These are phyloP conservation scores for Taenioides sp. DNA, from an alignment of 2,797 vertebrate genomes.

Conservation along the genomic window DNA sequence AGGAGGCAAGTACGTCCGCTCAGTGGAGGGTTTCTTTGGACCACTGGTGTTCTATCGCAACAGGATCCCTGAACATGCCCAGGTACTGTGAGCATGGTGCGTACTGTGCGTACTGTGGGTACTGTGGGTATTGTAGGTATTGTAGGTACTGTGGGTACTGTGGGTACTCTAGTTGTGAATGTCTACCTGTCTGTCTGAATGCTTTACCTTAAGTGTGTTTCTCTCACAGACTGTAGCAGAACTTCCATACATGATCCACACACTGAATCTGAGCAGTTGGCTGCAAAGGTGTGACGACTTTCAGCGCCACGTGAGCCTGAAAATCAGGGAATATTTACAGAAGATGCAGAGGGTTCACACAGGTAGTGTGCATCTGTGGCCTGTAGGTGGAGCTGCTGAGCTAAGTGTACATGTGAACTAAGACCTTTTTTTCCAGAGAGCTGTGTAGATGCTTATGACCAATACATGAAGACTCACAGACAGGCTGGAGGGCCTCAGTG, in stretches of 20 bases:
- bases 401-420: neutral
- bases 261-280: slow-evolving; percentile 73
- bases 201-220: neutral
- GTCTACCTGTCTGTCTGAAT: neutral
- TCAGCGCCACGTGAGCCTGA: slow-evolving; percentile 54
- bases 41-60: slow-evolving; percentile 74
- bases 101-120: too few species aligned
- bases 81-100: slow-evolving; percentile 51
- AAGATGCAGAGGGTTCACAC: slow-evolving; percentile 25
- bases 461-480: slow-evolving; percentile 38
- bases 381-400: slow-evolving; percentile 54
- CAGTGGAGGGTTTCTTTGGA: slow-evolving; percentile 78
- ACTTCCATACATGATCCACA: slow-evolving; percentile 62
- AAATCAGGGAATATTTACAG: slow-evolving; percentile 48
- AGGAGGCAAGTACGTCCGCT: slow-evolving; percentile 70
- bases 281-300: slow-evolving; percentile 68
- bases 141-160: too few species aligned
- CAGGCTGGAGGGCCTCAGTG: slow-evolving; percentile 39
- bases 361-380: slow-evolving; percentile 54
- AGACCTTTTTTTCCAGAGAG: slow-evolving; percentile 48
- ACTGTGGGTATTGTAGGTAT: neutral
- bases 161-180: neutral
- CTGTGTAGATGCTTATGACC: slow-evolving; percentile 55
- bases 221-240: slow-evolving; percentile 53
- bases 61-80: slow-evolving; percentile 39